Conservation (phyloP, 2,888 invertebrate genomes). For the Drosophila mayaguana region DNA sequence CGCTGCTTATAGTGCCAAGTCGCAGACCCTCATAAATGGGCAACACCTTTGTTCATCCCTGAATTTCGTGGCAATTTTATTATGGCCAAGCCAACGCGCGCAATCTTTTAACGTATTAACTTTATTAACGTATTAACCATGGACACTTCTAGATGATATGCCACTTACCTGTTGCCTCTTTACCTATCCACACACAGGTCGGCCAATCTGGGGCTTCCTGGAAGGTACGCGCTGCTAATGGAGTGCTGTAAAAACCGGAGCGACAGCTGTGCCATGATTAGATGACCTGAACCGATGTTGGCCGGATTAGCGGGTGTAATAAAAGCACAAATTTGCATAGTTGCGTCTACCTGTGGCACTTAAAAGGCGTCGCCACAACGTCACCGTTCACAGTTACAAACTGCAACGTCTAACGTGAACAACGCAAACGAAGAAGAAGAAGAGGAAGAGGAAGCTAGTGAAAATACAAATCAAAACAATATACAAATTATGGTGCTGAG, state of each 20-base stretch:
- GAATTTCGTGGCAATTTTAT: background rate
- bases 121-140: slow-evolving; percentile 16
- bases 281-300: slow-evolving; percentile 33
- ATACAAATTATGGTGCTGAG: slow-evolving; percentile 64
- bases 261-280: slow-evolving; percentile 48
- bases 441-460: too few relatives aligned
- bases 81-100: slow-evolving; percentile 17
- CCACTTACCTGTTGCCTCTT: slow-evolving; percentile 39
- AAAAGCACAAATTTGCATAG: slow-evolving; percentile 21
- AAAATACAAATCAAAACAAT: background rate
- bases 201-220: slow-evolving; percentile 24
- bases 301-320: slow-evolving; percentile 50
- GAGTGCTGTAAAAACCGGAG: slow-evolving; percentile 41
- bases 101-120: slow-evolving; percentile 7
- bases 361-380: slow-evolving; percentile 32
- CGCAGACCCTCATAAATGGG: slow-evolving; percentile 17
- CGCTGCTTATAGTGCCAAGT: background rate
- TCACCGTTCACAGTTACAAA: slow-evolving; percentile 58
- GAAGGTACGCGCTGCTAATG: slow-evolving; percentile 50
- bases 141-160: slow-evolving; percentile 18
- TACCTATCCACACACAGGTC: slow-evolving; percentile 47
- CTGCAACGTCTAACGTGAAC: slow-evolving; percentile 66
- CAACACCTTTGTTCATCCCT: slow-evolving; percentile 9
- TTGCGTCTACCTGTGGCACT: slow-evolving; percentile 29
- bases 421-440: slow-evolving; percentile 16